phyloP scores from a whole-genome alignment of 2,797 vertebrate species.

The Tapirus indicus region DNA sequence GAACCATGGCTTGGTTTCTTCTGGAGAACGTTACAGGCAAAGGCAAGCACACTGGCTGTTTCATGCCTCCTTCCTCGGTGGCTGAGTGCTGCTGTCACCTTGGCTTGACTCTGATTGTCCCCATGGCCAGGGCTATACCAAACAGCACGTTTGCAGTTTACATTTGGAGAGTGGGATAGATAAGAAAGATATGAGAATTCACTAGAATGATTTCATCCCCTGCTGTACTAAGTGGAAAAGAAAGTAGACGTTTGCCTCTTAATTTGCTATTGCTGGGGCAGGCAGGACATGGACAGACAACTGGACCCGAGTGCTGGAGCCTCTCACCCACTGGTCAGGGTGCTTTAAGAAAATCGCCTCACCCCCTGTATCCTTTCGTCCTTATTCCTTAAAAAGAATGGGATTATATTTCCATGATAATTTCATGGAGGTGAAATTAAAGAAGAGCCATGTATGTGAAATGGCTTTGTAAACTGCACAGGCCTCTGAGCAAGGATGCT shows the following conservation, averaged over 20 bases:
- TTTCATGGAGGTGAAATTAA: not conserved
- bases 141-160: not conserved
- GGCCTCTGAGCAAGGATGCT: fast-evolving
- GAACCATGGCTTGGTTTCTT: not conserved
- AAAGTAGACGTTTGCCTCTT: not conserved
- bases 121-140: not conserved
- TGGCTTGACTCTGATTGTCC: not conserved
- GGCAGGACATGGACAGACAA: not conserved
- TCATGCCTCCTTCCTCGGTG: fast-evolving
- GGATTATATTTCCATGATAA: not conserved
- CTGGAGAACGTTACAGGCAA: not conserved
- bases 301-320: too few species aligned
- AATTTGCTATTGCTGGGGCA: not conserved
- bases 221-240: not conserved
- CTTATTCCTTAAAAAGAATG: not conserved
- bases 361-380: fast-evolving
- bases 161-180: not conserved
- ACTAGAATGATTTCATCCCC: not conserved
- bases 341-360: not conserved
- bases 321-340: fast-evolving
- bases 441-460: not conserved
- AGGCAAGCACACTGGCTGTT: not conserved
- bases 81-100: not conserved
- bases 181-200: not conserved
- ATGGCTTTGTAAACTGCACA: not conserved